phyloP scores from a whole-genome alignment of 1,140 invertebrate genomes.

The Tyrophagus putrescentiae region DNA sequence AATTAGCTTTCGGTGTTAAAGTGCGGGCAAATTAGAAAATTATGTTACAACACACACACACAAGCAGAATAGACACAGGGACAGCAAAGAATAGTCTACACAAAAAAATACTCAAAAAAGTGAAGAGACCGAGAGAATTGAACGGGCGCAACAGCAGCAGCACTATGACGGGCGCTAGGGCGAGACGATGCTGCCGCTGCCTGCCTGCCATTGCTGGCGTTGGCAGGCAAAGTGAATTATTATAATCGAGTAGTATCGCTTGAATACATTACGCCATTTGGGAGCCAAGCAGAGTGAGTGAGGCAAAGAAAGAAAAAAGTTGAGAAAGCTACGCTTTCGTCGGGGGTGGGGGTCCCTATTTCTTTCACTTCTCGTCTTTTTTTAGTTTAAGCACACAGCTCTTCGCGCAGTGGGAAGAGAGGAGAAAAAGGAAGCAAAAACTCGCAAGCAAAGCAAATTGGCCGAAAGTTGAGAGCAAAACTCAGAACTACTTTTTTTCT shows the following conservation, averaged over 20 bases:
- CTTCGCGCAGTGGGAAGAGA: not conserved
- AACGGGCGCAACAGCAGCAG: not conserved
- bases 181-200: not conserved
- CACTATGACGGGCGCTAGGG: not conserved
- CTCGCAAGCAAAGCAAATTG: conserved; percentile 7
- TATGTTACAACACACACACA: conserved; percentile 1
- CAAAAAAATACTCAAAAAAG: no score
- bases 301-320: no score
- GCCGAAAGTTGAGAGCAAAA: not conserved
- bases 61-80: no score
- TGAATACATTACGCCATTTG: conserved; percentile 11
- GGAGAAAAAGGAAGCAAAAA: not conserved
- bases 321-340: no score
- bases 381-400: no score
- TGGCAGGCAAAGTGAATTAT: conserved; percentile 14
- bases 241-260: conserved; percentile 10
- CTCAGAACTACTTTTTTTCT: not conserved
- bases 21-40: conserved; percentile 8
- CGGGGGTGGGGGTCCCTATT: no score
- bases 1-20: conserved; percentile 14
- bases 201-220: not conserved
- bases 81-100: no score
- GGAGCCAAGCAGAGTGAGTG: no score
- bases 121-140: not conserved
- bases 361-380: not conserved